Conservation (phyloP, 2,797 vertebrate species). For the Chanos chanos region DNA sequence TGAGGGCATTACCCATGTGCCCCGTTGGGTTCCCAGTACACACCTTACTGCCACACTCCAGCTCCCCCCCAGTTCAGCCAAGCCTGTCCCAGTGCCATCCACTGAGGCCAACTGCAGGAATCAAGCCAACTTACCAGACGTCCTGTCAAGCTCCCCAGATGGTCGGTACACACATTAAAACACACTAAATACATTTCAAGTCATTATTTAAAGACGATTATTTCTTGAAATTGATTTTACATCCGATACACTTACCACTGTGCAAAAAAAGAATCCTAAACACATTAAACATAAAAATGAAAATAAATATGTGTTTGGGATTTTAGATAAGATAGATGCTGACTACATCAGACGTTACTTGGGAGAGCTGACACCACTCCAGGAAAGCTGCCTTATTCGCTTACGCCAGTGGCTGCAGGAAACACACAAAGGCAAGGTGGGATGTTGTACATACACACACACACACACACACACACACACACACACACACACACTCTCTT, state of each 20-base stretch:
- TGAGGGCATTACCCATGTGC: constrained; percentile 81
- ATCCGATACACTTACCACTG: too few relatives aligned
- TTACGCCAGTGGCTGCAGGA: constrained; percentile 93
- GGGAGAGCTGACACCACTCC: constrained; percentile 88
- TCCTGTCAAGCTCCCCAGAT: constrained; percentile 71
- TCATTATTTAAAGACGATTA: too few relatives aligned
- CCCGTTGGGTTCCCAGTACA: constrained; percentile 77
- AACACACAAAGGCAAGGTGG: constrained; percentile 91
- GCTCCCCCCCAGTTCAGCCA: constrained; percentile 50
- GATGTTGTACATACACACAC: background rate
- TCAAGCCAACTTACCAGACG: constrained; percentile 54
- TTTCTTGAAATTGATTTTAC: too few relatives aligned
- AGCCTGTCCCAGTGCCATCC: constrained; percentile 50
- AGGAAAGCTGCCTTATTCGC: constrained; percentile 92
- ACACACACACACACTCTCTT: constrained; percentile 3
- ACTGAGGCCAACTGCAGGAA: constrained; percentile 61
- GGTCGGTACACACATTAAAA: constrained; percentile 57
- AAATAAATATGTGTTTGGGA: constrained; percentile 24
- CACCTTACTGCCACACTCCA: constrained; percentile 23
- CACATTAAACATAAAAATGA: background rate
- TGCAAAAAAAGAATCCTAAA: background rate
- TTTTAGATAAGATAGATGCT: constrained; percentile 85
- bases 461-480: background rate
- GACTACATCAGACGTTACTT: constrained; percentile 94
- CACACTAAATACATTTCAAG: background rate